A percentile compares a stretch with the other conserved stretches of the same genome.
Conservation (phyloP, 2,113 vertebrate species). For the Corapipo altera region DNA sequence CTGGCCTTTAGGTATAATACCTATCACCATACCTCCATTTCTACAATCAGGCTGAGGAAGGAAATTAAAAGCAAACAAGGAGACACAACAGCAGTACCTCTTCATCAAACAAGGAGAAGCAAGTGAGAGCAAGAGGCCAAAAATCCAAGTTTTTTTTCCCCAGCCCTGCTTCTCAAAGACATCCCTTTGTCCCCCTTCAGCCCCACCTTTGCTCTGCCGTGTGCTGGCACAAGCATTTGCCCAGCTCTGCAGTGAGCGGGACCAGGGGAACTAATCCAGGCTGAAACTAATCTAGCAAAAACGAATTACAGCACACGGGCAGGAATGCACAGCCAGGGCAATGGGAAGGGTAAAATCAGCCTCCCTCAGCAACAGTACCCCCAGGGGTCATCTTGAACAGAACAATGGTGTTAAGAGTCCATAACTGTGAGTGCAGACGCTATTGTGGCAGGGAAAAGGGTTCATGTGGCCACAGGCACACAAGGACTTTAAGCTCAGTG, state of each 20-base stretch:
- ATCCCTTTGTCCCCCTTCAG: background rate
- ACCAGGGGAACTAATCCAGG: conserved; percentile 21
- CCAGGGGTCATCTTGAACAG: fast-evolving
- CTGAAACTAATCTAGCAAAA: conserved; percentile 31
- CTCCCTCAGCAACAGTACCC: background rate
- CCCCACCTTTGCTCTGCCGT: background rate
- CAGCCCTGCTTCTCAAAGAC: background rate
- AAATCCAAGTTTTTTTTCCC: background rate
- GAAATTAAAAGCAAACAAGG: conserved; percentile 33
- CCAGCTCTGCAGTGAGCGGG: background rate
- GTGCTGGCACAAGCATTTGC: background rate
- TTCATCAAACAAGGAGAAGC: conserved; percentile 1
- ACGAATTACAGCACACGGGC: background rate
- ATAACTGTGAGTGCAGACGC: background rate
- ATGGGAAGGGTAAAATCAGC: background rate
- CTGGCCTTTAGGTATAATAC: background rate
- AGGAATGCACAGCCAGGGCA: background rate
- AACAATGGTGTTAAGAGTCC: background rate
- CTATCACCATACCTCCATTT: background rate
- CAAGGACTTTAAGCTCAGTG: background rate
- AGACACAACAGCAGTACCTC: background rate
- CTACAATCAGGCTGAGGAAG: background rate
- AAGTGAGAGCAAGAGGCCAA: background rate
- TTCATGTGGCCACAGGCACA: background rate
- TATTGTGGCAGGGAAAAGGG: background rate